Percentiles rank a stretch among this genome's conserved stretches.
Evolutionary conservation across 1,140 invertebrate species (phyloP).

Genomic region (Drosophila guanche): DNA sequence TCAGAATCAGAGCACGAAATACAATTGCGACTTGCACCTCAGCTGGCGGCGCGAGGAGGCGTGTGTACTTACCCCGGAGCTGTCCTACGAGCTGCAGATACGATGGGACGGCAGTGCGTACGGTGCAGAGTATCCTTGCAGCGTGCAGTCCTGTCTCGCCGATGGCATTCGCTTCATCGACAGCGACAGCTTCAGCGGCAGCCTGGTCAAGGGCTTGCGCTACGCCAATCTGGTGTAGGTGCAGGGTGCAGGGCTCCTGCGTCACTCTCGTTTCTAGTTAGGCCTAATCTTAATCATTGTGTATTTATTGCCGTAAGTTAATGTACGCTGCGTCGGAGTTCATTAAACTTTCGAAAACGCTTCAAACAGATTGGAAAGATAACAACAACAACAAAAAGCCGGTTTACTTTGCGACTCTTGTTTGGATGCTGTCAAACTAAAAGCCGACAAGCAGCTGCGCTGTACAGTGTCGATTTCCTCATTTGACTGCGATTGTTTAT

Average conservation of each 20-base stretch:
- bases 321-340: slow-evolving; percentile 56
- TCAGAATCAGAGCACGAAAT: slow-evolving; percentile 68
- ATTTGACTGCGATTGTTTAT: too few species aligned
- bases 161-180: slow-evolving; percentile 74
- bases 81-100: slow-evolving; percentile 65
- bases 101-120: slow-evolving; percentile 63
- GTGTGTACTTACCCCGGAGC: slow-evolving; percentile 71
- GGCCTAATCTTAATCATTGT: slow-evolving; percentile 36
- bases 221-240: slow-evolving; percentile 71
- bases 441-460: not conserved
- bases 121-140: slow-evolving; percentile 80
- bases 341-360: slow-evolving; percentile 61
- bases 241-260: not conserved
- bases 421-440: slow-evolving; percentile 12
- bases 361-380: slow-evolving; percentile 27
- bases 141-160: slow-evolving; percentile 63
- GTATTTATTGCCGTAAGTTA: slow-evolving; percentile 75
- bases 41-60: slow-evolving; percentile 60
- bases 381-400: slow-evolving; percentile 35
- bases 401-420: slow-evolving; percentile 43
- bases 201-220: slow-evolving; percentile 75
- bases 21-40: slow-evolving; percentile 78
- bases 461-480: too few species aligned
- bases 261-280: slow-evolving; percentile 11
- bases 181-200: slow-evolving; percentile 64